Evolutionary conservation across 2,888 invertebrate species (phyloP).

Genomic region (Cataglyphis cursor): DNA sequence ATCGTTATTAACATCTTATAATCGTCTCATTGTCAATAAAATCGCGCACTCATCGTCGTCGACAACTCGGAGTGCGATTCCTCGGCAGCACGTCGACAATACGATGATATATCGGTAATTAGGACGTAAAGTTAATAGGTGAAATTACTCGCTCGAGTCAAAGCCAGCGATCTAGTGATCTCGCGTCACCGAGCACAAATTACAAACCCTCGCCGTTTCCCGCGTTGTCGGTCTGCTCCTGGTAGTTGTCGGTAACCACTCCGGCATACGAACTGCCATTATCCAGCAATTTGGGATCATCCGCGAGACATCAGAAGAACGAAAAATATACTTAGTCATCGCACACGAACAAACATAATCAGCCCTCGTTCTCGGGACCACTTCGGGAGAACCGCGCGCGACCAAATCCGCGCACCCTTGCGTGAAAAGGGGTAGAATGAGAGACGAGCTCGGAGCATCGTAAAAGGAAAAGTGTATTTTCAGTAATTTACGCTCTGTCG

Average conservation of each 20-base stretch:
- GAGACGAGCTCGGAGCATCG: constrained; percentile 54
- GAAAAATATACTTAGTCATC: constrained; percentile 78
- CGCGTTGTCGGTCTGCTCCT: constrained; percentile 40
- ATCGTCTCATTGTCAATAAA: not conserved
- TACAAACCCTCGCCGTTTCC: constrained; percentile 72
- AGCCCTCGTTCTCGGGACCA: constrained; percentile 76
- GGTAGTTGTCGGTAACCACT: constrained; percentile 68
- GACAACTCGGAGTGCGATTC: not conserved
- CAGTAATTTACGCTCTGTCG: constrained; percentile 12
- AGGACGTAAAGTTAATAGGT: constrained; percentile 76
- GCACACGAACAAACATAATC: constrained; percentile 81
- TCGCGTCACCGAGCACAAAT: constrained; percentile 81
- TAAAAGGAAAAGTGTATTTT: constrained; percentile 9
- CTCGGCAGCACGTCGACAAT: not conserved
- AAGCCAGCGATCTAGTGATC: constrained; percentile 68
- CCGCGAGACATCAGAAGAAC: constrained; percentile 81
- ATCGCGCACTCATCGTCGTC: not conserved
- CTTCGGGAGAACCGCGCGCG: constrained; percentile 73
- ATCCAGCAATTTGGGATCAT: constrained; percentile 81
- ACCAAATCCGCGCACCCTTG: constrained; percentile 71
- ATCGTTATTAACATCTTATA: too few relatives aligned
- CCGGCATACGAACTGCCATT: constrained; percentile 75
- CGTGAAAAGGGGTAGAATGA: constrained; percentile 71
- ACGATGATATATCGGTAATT: constrained; percentile 75
- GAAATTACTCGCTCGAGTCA: constrained; percentile 76